These are phyloP conservation scores for Ceratina australensis DNA, from an alignment of 1,140 invertebrate species.

Conservation along the genomic window DNA sequence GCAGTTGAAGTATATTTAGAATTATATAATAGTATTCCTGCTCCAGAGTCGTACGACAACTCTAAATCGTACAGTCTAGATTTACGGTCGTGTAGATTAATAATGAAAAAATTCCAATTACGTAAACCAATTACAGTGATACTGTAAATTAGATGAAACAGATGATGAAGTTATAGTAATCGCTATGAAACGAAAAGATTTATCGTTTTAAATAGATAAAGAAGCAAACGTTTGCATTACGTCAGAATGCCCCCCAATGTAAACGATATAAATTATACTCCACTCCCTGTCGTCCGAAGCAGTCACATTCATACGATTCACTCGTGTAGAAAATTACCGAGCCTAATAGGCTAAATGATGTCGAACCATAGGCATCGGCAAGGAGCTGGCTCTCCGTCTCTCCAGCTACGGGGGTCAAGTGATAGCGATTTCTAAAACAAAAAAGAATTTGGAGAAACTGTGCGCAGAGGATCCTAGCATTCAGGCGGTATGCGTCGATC, in stretches of 20 bases:
- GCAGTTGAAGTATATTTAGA: too few relatives aligned
- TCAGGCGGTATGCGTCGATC: slow-evolving; percentile 84
- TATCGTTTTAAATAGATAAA: not conserved
- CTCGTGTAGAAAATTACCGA: not conserved
- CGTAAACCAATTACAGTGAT: too few relatives aligned
- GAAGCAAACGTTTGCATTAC: not conserved
- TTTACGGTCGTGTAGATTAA: too few relatives aligned
- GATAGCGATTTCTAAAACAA: slow-evolving; percentile 86
- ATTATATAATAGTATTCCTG: too few relatives aligned
- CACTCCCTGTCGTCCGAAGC: not conserved
- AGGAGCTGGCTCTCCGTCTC: slow-evolving; percentile 84
- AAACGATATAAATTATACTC: not conserved
- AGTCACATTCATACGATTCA: too few relatives aligned
- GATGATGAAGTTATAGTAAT: too few relatives aligned
- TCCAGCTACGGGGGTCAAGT: slow-evolving; percentile 85
- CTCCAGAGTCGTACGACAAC: too few relatives aligned
- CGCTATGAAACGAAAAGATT: too few relatives aligned
- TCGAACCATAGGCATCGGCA: slow-evolving; percentile 85
- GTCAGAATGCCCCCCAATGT: not conserved
- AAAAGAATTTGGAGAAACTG: slow-evolving; percentile 84
- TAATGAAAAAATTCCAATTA: too few relatives aligned
- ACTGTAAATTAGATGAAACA: too few relatives aligned
- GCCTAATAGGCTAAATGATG: not conserved
- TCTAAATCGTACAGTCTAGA: too few relatives aligned
- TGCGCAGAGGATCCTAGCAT: slow-evolving; percentile 83